Conservation (phyloP, 2,797 vertebrate genomes). For the Pangasius djambal region DNA sequence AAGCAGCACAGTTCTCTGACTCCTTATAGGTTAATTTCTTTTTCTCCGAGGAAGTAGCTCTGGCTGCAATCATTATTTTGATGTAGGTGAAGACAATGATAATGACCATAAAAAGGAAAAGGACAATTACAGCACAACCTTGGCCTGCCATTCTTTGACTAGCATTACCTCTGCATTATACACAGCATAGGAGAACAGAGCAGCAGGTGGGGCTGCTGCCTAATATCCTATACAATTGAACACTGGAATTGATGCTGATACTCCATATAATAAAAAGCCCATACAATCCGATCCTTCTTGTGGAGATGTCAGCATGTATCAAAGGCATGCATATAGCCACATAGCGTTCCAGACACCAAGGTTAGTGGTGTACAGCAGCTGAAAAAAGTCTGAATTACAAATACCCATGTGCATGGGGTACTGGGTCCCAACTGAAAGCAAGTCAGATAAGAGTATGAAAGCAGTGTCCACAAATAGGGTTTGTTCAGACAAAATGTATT, state of each 20-base stretch:
- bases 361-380: conserved; percentile 61
- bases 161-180: conserved; percentile 46
- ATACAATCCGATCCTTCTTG: conserved; percentile 22
- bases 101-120: conserved; percentile 36
- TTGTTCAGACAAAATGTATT: conserved; percentile 68
- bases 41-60: conserved; percentile 17
- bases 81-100: conserved; percentile 50
- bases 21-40: conserved; percentile 42
- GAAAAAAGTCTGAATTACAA: too few species aligned
- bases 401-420: too few species aligned
- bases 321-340: conserved; percentile 71
- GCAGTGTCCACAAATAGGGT: conserved; percentile 62
- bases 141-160: conserved; percentile 40
- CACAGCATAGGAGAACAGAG: conserved; percentile 3
- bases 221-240: conserved; percentile 24
- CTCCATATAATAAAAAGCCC: conserved; percentile 47
- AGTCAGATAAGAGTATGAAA: conserved; percentile 53
- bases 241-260: conserved; percentile 39
- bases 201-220: neutral
- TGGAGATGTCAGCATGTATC: conserved; percentile 56
- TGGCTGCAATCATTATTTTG: conserved; percentile 52
- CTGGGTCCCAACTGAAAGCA: conserved; percentile 37
- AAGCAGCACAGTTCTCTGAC: conserved; percentile 44
- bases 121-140: neutral
- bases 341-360: conserved; percentile 68